These are phyloP conservation scores for Plotosus lineatus DNA, from an alignment of 2,113 vertebrate species.

Conservation along the genomic window DNA sequence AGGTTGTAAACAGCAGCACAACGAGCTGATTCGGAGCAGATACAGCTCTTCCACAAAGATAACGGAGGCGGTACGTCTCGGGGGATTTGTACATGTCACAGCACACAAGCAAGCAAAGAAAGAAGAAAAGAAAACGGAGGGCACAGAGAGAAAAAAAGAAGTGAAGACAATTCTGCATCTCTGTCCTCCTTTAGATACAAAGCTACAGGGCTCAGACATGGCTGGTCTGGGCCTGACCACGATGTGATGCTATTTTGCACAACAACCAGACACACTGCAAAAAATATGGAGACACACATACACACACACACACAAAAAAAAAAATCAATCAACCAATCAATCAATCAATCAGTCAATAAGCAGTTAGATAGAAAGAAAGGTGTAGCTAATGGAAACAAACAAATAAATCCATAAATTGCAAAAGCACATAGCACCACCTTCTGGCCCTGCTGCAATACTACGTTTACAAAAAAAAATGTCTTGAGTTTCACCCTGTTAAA, in stretches of 20 bases:
- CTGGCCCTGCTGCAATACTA: no score
- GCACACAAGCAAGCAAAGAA: slow-evolving; percentile 37
- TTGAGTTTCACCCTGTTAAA: no score
- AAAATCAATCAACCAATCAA: no score
- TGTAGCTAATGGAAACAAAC: no score
- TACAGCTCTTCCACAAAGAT: slow-evolving; percentile 42
- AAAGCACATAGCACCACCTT: no score
- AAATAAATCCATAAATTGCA: no score
- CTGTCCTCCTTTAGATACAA: background rate
- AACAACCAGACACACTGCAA: background rate
- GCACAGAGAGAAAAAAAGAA: slow-evolving; percentile 4
- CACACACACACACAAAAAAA: no score
- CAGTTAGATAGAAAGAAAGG: no score
- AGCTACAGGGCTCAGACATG: background rate
- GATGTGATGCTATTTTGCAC: background rate
- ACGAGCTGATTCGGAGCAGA: slow-evolving; percentile 43
- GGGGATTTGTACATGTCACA: slow-evolving; percentile 43
- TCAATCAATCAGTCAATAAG: no score
- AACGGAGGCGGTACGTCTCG: slow-evolving; percentile 28
- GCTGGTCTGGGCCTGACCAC: background rate
- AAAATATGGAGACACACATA: no score
- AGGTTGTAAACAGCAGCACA: slow-evolving; percentile 32
- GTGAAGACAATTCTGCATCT: background rate
- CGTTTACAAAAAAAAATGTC: no score
- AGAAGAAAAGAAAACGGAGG: slow-evolving; percentile 4